These are phyloP conservation scores for Marisa cornuarietis DNA, from an alignment of 1,140 invertebrate species.

Conservation along the genomic window DNA sequence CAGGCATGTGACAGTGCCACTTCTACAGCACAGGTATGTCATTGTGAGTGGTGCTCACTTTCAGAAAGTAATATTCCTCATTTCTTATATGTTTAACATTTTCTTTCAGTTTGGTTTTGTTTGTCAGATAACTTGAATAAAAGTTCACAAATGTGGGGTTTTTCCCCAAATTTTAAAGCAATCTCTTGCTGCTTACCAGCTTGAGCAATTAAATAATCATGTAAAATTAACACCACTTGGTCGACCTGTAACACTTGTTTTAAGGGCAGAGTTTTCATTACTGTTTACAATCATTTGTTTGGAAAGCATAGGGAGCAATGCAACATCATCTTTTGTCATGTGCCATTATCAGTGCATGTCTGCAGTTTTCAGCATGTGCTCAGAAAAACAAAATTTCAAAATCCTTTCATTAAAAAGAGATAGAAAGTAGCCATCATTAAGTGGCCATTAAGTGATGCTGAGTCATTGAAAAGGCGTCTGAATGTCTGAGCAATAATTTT, in stretches of 20 bases:
- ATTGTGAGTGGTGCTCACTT: no score
- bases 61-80: neutral
- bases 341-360: neutral
- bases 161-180: no score
- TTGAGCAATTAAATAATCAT: neutral
- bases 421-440: no score
- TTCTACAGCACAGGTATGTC: slow-evolving; percentile 53
- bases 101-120: neutral
- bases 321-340: neutral
- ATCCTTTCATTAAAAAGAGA: no score
- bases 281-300: neutral
- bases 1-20: slow-evolving; percentile 51
- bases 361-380: no score
- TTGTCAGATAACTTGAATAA: neutral
- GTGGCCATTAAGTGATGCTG: no score
- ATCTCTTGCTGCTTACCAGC: no score
- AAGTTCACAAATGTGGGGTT: neutral
- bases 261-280: neutral
- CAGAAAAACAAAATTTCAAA: no score
- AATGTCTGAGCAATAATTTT: no score
- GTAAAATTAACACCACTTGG: neutral
- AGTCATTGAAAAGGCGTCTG: no score
- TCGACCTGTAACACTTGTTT: neutral
- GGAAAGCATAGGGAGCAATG: neutral
- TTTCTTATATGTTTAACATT: neutral